These are phyloP conservation scores for Plebejus melissa DNA, from an alignment of 2,888 invertebrate genomes.

Conservation along the genomic window DNA sequence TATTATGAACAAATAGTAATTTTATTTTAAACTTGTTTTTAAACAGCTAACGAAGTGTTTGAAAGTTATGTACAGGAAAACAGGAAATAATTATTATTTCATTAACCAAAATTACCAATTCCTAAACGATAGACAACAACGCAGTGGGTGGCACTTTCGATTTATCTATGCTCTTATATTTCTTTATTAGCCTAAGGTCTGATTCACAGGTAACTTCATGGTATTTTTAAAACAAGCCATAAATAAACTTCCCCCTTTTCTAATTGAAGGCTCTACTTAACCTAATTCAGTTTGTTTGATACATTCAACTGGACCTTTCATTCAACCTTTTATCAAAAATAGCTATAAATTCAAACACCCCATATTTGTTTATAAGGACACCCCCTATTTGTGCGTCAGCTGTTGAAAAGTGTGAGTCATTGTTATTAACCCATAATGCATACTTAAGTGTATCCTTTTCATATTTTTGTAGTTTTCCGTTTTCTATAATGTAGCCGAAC, in stretches of 20 bases:
- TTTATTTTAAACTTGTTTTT: background rate
- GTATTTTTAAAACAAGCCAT: background rate
- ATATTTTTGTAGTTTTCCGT: background rate
- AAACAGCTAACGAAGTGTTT: background rate
- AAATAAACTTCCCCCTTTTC: background rate
- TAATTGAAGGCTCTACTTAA: conserved; percentile 17
- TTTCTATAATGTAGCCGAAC: background rate
- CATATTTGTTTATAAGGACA: background rate
- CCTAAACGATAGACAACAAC: background rate
- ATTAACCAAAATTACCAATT: background rate
- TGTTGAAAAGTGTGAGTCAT: conserved; percentile 24
- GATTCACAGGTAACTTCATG: background rate
- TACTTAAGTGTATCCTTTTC: background rate
- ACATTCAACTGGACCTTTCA: background rate
- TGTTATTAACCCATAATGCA: background rate
- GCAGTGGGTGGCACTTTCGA: background rate
- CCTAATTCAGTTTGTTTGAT: conserved; percentile 13
- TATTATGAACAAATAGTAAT: background rate
- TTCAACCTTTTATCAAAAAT: background rate
- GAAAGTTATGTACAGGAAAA: background rate
- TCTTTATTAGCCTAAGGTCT: background rate
- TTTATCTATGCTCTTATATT: background rate
- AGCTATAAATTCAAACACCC: background rate
- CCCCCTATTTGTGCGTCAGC: conserved; percentile 6
- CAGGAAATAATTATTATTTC: background rate